These are phyloP conservation scores for Trachemys scripta DNA, from an alignment of 2,113 vertebrate genomes.

Conservation along the genomic window DNA sequence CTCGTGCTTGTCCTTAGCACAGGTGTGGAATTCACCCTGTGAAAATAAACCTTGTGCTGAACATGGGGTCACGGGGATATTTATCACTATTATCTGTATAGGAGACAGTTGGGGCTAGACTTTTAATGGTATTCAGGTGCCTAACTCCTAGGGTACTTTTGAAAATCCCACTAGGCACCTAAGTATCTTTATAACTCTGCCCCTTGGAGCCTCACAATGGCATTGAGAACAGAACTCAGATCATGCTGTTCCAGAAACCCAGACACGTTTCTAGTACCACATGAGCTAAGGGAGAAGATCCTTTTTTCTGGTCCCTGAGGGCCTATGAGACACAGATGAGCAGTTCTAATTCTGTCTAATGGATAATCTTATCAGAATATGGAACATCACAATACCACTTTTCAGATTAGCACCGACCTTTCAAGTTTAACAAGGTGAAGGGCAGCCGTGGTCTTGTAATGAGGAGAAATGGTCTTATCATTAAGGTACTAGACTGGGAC, in stretches of 20 bases:
- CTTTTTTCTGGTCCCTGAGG: not conserved
- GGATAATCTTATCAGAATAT: not conserved
- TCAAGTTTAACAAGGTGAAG: not conserved
- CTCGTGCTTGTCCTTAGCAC: not conserved
- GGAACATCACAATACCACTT: not conserved
- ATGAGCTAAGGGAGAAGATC: not conserved
- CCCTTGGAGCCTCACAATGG: not conserved
- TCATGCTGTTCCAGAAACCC: not conserved
- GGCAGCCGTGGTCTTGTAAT: not conserved
- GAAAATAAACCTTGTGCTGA: not conserved
- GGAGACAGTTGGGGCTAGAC: not conserved
- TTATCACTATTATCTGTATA: not conserved
- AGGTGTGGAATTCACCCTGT: not conserved
- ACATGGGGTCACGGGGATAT: not conserved
- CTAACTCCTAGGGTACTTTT: too few species aligned
- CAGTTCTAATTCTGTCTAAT: not conserved
- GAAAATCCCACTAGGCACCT: too few species aligned
- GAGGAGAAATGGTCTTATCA: not conserved
- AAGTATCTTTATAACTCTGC: too few species aligned
- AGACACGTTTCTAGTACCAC: not conserved
- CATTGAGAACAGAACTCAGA: not conserved
- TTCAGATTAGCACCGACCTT: not conserved
- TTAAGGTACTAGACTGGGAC: not conserved
- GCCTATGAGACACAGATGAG: not conserved
- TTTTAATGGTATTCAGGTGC: too few species aligned